phyloP scores from a whole-genome alignment of 2,797 vertebrate genomes.

The Gobionotothen gibberifrons region DNA sequence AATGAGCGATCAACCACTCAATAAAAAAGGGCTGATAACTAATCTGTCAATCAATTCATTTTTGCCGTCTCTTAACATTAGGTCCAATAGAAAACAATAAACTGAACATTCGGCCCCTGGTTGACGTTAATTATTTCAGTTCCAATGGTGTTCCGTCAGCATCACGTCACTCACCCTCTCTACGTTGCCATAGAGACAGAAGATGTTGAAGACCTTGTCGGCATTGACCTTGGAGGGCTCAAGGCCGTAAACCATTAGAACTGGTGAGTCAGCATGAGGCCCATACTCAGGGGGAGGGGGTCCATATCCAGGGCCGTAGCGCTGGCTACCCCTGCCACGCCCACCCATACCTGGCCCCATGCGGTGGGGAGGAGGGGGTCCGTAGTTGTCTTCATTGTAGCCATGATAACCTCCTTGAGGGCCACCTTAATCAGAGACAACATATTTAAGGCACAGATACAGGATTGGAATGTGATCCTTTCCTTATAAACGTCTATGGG shows the following conservation, averaged over 20 bases:
- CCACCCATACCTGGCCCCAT: constrained; percentile 91
- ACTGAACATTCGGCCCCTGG: too few relatives aligned
- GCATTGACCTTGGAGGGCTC: constrained; percentile 93
- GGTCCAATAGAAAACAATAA: too few relatives aligned
- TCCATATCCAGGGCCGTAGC: constrained; percentile 90
- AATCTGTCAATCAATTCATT: too few relatives aligned
- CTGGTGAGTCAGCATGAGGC: constrained; percentile 92
- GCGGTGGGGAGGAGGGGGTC: constrained; percentile 88
- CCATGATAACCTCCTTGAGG: constrained; percentile 91
- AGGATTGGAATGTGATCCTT: not conserved
- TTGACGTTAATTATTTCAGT: too few relatives aligned
- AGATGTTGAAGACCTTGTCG: constrained; percentile 93
- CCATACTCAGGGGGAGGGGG: constrained; percentile 90
- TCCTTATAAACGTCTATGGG: rapidly evolving
- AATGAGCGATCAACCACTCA: too few relatives aligned
- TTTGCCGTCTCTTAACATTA: too few relatives aligned
- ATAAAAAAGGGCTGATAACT: too few relatives aligned
- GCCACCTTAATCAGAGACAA: constrained; percentile 78
- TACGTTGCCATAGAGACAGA: constrained; percentile 95
- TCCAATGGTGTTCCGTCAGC: not conserved
- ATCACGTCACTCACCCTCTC: constrained; percentile 86
- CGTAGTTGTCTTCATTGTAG: constrained; percentile 92
- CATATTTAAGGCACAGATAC: not conserved
- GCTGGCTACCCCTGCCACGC: constrained; percentile 86
- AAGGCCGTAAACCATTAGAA: constrained; percentile 95